A percentile compares a stretch with the other conserved stretches of the same genome.
These are phyloP conservation scores for Diacarnus erythraeanus DNA, from an alignment of 37 sponge, comb jelly and placozoan genomes.

Conservation along the genomic window DNA sequence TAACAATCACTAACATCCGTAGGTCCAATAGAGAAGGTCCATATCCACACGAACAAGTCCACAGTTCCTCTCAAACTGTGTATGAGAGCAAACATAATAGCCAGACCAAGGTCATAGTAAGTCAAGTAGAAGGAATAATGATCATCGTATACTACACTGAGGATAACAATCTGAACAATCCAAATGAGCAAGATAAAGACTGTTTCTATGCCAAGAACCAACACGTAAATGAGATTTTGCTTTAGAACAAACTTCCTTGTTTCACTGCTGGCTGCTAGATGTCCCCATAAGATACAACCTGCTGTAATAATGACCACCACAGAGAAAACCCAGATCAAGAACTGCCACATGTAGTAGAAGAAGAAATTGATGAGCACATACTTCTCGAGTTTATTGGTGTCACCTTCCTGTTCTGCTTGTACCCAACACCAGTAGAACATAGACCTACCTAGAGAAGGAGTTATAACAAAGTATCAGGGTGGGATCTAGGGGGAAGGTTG, in stretches of 20 bases:
- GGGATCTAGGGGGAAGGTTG: no score
- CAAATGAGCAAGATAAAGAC: conserved; percentile 49
- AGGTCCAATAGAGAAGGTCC: conserved; percentile 57
- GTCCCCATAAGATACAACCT: conserved; percentile 24
- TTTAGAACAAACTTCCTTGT: conserved; percentile 65
- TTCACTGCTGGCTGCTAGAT: conserved; percentile 60
- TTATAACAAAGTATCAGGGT: no score
- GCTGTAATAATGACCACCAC: conserved; percentile 37
- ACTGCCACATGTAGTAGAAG: conserved; percentile 61
- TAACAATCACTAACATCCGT: conserved; percentile 41
- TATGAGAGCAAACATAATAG: conserved; percentile 59
- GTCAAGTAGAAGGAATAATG: neutral
- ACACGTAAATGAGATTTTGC: conserved; percentile 61
- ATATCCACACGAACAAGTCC: conserved; percentile 75
- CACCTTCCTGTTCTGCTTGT: conserved; percentile 4
- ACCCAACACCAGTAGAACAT: conserved; percentile 90
- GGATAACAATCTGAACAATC: conserved; percentile 39
- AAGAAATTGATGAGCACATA: conserved; percentile 41
- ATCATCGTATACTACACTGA: neutral
- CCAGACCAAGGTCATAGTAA: conserved; percentile 23
- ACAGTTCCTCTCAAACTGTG: conserved; percentile 73
- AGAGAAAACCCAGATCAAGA: conserved; percentile 46
- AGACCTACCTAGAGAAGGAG: conserved; percentile 64
- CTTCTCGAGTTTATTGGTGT: neutral
- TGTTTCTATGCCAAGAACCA: conserved; percentile 60